Evolutionary conservation across 2,113 vertebrate species (phyloP), one percentile per base, ranked within the genome.

Genomic region (Limanda limanda): DNA sequence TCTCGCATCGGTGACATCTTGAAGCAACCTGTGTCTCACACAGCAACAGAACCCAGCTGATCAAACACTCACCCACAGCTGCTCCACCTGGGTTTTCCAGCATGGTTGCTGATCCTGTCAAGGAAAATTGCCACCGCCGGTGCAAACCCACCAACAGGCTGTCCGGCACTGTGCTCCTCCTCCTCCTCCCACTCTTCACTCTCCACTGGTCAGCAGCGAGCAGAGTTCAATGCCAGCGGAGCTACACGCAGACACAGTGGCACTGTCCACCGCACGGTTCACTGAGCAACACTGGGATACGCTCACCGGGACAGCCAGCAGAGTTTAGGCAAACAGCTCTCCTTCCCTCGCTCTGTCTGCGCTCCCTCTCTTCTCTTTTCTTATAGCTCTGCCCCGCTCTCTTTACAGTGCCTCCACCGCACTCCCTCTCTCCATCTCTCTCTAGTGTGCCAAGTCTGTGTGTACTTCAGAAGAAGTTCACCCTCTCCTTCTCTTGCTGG

Each of bases 401-500:
- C 60, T 61, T 20, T 21, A 62, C 59, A 62, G 56, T 27, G 52
- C 52, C 17, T 35, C 31, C 57, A 35, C 20, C 70, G 45, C 45
- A 24, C 80, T 79, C 59, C 8, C 68, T 25, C 68, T 52, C 80
- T 76, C 86, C 75, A 76, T 66, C 88, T 64, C 89, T 79, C 71
- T 76, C 78, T 62, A n/a, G 12, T 74, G 37, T 82, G 86, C 90
- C 96, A 96, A 96, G 95, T 97, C 96, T 95, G 96, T 95, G 96
- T 97, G 95, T 95, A 96, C 96, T 96, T 96, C 95, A 96, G 95
- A 96, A 97, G 97, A 97, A 97, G 95, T 96, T 96, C 94, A 25
- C 85, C 77, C 87, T 85, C 86, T 82, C 75, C 64, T 94, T 76
- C 81, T 82, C 90, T 96, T 96, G 95, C 95, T 95, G 94, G 95